phyloP scores from a whole-genome alignment of 2,113 vertebrate genomes.

The Fregata magnificens region DNA sequence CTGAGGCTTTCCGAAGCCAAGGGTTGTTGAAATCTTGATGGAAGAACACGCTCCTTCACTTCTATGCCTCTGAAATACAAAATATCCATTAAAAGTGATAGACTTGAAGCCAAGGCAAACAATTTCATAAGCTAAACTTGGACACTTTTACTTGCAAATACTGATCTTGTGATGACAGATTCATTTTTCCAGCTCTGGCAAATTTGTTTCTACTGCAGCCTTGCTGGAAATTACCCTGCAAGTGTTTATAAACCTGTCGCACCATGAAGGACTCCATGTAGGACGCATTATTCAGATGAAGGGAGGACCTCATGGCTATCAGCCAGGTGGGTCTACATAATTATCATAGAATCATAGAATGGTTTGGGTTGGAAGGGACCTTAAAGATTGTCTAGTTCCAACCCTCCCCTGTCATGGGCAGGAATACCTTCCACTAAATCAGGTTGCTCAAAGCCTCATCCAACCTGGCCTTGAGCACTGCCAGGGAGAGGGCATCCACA shows the following conservation, averaged over 20 bases:
- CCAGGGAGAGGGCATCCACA: not conserved
- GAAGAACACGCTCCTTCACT: not conserved
- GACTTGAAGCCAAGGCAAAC: conserved; percentile 41
- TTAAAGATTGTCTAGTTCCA: not conserved
- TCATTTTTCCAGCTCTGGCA: conserved; percentile 31
- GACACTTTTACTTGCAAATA: conserved; percentile 19
- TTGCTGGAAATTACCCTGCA: conserved; percentile 22
- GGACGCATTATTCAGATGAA: not conserved
- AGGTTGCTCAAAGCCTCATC: not conserved
- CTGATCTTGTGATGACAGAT: conserved; percentile 40
- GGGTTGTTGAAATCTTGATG: conserved; percentile 27
- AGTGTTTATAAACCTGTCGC: conserved; percentile 33
- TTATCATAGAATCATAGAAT: not conserved
- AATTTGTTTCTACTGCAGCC: conserved; percentile 19
- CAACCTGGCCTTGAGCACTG: not conserved
- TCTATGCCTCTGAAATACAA: conserved; percentile 8
- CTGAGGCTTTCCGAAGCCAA: not conserved
- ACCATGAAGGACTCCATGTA: not conserved
- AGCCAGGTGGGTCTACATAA: not conserved
- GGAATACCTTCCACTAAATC: not conserved
- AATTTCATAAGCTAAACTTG: conserved; percentile 3
- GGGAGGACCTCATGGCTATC: not conserved
- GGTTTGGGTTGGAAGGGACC: not conserved
- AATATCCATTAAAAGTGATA: conserved; percentile 19
- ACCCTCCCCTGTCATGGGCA: not conserved